A percentile compares a stretch with the other conserved stretches of the same genome.
Conservation (phyloP, 2,113 vertebrate species). For the Paratilapia polleni region DNA sequence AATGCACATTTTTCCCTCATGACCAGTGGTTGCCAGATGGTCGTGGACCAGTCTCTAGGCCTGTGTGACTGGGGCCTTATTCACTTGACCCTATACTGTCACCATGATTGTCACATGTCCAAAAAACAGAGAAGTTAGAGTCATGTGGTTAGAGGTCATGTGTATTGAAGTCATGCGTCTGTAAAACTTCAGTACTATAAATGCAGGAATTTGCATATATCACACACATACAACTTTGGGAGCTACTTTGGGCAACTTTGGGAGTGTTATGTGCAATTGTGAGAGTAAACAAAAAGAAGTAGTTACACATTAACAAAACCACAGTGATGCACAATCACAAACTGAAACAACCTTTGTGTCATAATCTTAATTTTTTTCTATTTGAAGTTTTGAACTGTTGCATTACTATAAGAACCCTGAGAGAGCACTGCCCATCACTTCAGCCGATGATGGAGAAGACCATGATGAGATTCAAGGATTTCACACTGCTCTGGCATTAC, state of each 20-base stretch:
- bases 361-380: not conserved
- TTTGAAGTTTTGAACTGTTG: not conserved
- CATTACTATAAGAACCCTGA: slow-evolving; percentile 5
- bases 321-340: not conserved
- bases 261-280: not conserved
- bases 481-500: slow-evolving; percentile 33
- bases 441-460: slow-evolving; percentile 17
- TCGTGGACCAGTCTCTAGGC: not conserved
- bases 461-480: slow-evolving; percentile 29
- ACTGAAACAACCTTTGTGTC: not conserved
- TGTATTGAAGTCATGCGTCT: not conserved
- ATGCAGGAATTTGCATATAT: not conserved
- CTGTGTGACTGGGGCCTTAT: not conserved
- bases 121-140: not conserved
- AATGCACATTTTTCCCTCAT: not conserved
- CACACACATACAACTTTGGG: not conserved
- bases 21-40: not conserved
- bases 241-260: not conserved
- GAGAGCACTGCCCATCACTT: not conserved
- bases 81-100: not conserved
- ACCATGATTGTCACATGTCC: not conserved
- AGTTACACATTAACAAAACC: not conserved
- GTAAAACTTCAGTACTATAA: too few relatives aligned
- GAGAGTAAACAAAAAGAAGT: not conserved
- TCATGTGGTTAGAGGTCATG: not conserved